A percentile compares a stretch with the other conserved stretches of the same genome.
phyloP scores from a whole-genome alignment of 1,140 invertebrate species.

The Sitobion miscanthi region DNA sequence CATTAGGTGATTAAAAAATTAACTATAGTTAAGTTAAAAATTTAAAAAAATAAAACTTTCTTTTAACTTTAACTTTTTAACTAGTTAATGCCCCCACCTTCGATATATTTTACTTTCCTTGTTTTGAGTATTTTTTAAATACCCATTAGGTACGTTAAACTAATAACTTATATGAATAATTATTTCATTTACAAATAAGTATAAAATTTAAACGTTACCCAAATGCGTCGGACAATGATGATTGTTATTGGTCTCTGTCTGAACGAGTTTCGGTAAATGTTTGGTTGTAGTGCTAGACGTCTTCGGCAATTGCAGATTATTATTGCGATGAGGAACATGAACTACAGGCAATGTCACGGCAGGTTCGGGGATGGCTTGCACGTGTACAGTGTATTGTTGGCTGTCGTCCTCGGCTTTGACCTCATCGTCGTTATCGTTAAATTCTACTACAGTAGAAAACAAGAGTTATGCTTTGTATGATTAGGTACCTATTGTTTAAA shows the following conservation, averaged over 20 bases:
- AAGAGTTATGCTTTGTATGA: not conserved
- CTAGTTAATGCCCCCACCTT: too few species aligned
- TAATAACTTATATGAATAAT: not conserved
- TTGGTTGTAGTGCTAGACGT: not conserved
- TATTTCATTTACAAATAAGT: not conserved
- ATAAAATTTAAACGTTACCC: slow-evolving; percentile 10
- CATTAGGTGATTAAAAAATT: too few species aligned
- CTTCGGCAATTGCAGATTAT: slow-evolving; percentile 12
- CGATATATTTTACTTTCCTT: not conserved
- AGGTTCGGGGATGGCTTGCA: slow-evolving; percentile 59
- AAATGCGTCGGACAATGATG: slow-evolving; percentile 1
- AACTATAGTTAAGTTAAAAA: too few species aligned
- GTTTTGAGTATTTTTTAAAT: not conserved
- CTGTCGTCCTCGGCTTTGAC: not conserved
- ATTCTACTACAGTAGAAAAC: not conserved
- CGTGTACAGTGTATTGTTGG: slow-evolving; percentile 60
- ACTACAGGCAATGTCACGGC: not conserved
- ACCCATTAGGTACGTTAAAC: not conserved
- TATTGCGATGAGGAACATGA: not conserved
- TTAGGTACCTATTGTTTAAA: not conserved
- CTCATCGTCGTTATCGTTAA: slow-evolving; percentile 8
- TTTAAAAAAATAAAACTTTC: too few species aligned
- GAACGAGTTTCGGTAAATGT: slow-evolving; percentile 34
- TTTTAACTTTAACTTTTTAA: too few species aligned
- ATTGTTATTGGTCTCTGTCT: not conserved